phyloP scores from a whole-genome alignment of 2,888 invertebrate species.

The Camptogramma bilineatum region DNA sequence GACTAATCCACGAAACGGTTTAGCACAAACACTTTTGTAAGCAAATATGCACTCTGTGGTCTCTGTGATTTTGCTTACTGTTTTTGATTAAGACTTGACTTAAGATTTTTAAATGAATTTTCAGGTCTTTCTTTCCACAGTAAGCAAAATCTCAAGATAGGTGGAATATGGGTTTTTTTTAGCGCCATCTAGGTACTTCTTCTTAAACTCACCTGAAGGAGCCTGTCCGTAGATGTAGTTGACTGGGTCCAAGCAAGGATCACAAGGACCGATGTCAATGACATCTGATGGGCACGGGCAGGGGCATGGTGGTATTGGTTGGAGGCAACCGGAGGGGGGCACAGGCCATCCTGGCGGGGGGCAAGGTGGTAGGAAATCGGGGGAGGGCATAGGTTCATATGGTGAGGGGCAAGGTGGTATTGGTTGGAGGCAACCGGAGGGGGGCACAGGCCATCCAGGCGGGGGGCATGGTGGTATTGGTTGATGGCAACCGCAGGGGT shows the following conservation, averaged over 20 bases:
- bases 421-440: conserved; percentile 40
- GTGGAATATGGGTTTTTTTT: too few species aligned
- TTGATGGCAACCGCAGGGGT: too few species aligned
- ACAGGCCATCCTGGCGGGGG: conserved; percentile 16
- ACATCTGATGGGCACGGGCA: conserved; percentile 34
- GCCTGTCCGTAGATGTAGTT: conserved; percentile 64
- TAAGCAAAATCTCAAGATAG: too few species aligned
- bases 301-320: conserved; percentile 42
- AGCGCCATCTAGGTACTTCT: too few species aligned
- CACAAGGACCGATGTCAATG: conserved; percentile 58
- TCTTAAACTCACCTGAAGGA: conserved; percentile 55
- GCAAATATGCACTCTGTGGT: too few species aligned
- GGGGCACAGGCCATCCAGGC: conserved; percentile 29
- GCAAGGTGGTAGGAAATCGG: not conserved
- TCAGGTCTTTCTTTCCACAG: not conserved
- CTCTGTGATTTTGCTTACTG: too few species aligned
- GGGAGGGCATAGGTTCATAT: too few species aligned
- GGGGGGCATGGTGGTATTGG: conserved; percentile 5
- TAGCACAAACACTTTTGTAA: too few species aligned
- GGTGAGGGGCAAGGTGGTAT: conserved; percentile 42
- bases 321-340: conserved; percentile 42
- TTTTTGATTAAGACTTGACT: too few species aligned
- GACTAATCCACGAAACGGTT: too few species aligned
- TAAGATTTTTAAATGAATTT: too few species aligned
- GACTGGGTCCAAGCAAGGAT: conserved; percentile 55